phyloP scores from a whole-genome alignment of 2,888 invertebrate genomes.

The Cerastis rubricosa region DNA sequence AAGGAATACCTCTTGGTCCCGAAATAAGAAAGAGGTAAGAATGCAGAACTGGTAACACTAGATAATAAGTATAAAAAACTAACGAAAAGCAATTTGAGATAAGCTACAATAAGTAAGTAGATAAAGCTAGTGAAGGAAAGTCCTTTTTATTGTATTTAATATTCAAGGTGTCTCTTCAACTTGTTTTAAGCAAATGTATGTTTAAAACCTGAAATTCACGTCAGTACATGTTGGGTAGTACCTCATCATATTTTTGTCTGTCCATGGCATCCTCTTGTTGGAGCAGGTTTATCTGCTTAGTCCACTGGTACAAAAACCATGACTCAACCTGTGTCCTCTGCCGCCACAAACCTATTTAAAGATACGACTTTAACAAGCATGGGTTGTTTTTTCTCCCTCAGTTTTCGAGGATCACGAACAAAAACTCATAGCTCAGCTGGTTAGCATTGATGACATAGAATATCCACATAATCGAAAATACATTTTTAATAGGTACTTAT shows the following conservation, averaged over 20 bases:
- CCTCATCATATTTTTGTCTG: background rate
- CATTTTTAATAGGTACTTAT: background rate
- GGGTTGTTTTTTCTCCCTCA: background rate
- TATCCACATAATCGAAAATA: background rate
- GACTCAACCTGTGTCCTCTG: no score
- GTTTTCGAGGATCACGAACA: background rate
- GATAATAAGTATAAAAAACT: background rate
- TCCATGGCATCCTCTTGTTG: background rate
- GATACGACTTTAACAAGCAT: background rate
- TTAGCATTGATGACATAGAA: background rate
- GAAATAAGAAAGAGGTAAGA: conserved; percentile 50
- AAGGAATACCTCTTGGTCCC: conserved; percentile 22
- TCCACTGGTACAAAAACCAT: background rate
- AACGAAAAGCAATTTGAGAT: background rate
- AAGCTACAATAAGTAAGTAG: background rate
- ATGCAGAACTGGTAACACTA: background rate
- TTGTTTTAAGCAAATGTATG: background rate
- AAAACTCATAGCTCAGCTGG: background rate
- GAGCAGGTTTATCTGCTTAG: background rate
- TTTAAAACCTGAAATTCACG: background rate
- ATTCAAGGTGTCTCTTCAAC: background rate
- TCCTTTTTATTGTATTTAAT: background rate
- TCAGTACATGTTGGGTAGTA: background rate
- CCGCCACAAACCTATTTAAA: background rate
- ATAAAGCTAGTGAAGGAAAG: background rate